Evolutionary conservation across 2,888 invertebrate species (phyloP).

Genomic region (Folsomia manolachei): DNA sequence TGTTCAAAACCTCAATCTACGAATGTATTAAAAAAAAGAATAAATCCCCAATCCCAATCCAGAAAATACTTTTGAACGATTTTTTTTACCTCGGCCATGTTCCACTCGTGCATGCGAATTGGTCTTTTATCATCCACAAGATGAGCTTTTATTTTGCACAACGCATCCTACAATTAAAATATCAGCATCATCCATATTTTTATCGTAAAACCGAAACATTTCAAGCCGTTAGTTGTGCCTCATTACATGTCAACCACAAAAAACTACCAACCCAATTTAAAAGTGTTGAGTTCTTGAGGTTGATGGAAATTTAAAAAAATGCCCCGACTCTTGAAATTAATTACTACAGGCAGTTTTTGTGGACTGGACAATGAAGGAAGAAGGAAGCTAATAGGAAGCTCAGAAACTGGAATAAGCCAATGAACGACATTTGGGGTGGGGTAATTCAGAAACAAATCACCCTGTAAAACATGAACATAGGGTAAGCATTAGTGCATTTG

Average conservation of each 20-base stretch:
- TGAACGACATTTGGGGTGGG: slow-evolving; percentile 34
- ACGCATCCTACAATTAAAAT: slow-evolving; percentile 68
- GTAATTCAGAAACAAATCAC: slow-evolving; percentile 32
- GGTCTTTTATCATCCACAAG: slow-evolving; percentile 87
- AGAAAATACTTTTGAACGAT: background rate
- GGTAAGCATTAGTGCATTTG: slow-evolving; percentile 17
- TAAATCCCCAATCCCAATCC: background rate
- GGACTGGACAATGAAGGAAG: background rate
- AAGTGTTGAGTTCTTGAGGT: background rate
- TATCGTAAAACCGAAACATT: background rate
- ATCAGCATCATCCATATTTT: slow-evolving; percentile 13
- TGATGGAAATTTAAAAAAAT: background rate
- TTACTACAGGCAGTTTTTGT: too few relatives aligned
- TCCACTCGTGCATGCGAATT: slow-evolving; percentile 90
- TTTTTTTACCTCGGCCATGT: slow-evolving; percentile 83
- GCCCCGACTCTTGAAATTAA: too few relatives aligned
- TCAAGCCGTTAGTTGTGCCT: background rate
- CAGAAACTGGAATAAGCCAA: slow-evolving; percentile 11
- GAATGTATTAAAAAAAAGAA: background rate
- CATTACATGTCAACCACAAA: background rate
- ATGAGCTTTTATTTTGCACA: slow-evolving; percentile 77
- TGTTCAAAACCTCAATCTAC: slow-evolving; percentile 93
- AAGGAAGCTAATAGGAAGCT: slow-evolving; percentile 23
- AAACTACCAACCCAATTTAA: background rate
- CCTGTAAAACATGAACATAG: slow-evolving; percentile 40